Evolutionary conservation across 2,113 vertebrate species (phyloP).

Genomic region (Thunnus maccoyii): DNA sequence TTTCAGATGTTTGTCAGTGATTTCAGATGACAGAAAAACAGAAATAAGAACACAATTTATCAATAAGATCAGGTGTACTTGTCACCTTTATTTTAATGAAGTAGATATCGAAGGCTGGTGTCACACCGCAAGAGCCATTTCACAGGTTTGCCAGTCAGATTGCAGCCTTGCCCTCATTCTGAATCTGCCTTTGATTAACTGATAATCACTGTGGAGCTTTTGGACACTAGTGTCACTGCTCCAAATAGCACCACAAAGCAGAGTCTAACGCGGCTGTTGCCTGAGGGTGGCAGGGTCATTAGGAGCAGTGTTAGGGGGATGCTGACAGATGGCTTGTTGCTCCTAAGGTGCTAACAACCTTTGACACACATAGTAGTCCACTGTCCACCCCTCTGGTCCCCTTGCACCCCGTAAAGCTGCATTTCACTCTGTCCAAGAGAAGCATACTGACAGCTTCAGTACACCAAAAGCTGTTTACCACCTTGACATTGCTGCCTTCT

Average conservation of each 20-base stretch:
- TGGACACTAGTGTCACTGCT: conserved; percentile 63
- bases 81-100: conserved; percentile 26
- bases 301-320: conserved; percentile 77
- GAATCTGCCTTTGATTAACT: conserved; percentile 72
- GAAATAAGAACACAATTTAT: conserved; percentile 14
- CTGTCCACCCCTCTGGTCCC: conserved; percentile 60
- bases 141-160: conserved; percentile 34
- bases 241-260: conserved; percentile 67
- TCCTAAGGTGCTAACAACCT: conserved; percentile 84
- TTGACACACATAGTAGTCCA: conserved; percentile 82
- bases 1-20: conserved; percentile 15
- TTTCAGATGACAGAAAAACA: conserved; percentile 18
- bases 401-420: conserved; percentile 61
- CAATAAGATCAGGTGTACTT: conserved; percentile 24
- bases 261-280: conserved; percentile 63
- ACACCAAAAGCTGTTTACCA: conserved; percentile 52
- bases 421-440: conserved; percentile 67
- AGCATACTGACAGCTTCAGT: conserved; percentile 47
- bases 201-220: conserved; percentile 67
- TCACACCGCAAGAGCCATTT: conserved; percentile 37
- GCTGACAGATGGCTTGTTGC: conserved; percentile 85
- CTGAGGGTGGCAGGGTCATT: conserved; percentile 74
- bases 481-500: conserved; percentile 47
- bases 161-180: conserved; percentile 34
- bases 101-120: conserved; percentile 23